Evolutionary conservation across 2,888 invertebrate species (phyloP).

Genomic region (Seladonia tumulorum): DNA sequence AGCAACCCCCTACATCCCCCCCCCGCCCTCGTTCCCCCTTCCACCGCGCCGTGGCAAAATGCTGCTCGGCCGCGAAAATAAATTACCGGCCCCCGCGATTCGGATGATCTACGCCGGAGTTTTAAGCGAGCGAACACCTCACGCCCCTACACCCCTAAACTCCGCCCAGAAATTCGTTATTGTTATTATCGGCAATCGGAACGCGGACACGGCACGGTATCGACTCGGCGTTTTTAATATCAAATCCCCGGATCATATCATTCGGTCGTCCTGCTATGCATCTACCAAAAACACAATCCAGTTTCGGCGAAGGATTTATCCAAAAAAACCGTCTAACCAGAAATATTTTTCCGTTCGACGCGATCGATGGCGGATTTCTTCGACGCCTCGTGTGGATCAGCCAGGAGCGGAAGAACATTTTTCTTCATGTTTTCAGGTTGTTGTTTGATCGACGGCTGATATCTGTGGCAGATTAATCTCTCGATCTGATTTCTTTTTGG

Average conservation of each 20-base stretch:
- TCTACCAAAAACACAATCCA: background rate
- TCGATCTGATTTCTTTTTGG: background rate
- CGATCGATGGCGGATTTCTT: background rate
- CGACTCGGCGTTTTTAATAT: slow-evolving; percentile 65
- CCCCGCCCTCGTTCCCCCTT: background rate
- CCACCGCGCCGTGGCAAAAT: slow-evolving; percentile 20
- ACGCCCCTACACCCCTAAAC: no score
- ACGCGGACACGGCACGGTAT: slow-evolving; percentile 22
- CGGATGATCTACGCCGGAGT: slow-evolving; percentile 38
- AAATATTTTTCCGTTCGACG: background rate
- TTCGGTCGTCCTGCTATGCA: slow-evolving; percentile 31
- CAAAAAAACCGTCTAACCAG: slow-evolving; percentile 16
- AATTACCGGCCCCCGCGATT: slow-evolving; percentile 46
- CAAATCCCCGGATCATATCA: slow-evolving; percentile 48
- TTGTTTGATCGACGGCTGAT: background rate
- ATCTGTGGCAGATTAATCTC: background rate
- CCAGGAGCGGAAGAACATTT: background rate
- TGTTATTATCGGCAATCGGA: slow-evolving; percentile 58
- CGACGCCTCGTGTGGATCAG: background rate
- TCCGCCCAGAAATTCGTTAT: slow-evolving; percentile 44
- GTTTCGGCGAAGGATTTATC: slow-evolving; percentile 8
- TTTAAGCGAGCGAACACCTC: background rate
- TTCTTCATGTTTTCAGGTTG: background rate
- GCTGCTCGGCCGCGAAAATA: slow-evolving; percentile 34
- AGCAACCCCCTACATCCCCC: background rate